A percentile compares a stretch with the other conserved stretches of the same genome.
Conservation (phyloP, 1,140 invertebrate genomes). For the Neodiprion fabricii region DNA sequence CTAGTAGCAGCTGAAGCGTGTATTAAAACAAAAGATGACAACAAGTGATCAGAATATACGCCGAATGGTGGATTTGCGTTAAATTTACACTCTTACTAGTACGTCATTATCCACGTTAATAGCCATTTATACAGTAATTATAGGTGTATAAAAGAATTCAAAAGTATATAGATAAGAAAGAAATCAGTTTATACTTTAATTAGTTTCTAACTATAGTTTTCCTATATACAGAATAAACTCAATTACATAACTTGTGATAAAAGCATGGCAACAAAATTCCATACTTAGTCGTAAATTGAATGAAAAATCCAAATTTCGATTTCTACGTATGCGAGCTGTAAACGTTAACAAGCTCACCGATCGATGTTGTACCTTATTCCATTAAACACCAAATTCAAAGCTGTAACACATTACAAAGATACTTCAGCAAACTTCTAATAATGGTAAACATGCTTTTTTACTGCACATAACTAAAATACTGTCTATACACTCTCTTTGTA, state of each 20-base stretch:
- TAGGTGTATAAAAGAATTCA: background rate
- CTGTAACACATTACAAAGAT: conserved; percentile 1
- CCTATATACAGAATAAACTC: background rate
- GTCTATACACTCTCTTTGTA: no score
- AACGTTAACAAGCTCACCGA: background rate
- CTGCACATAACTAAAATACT: no score
- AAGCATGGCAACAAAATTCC: background rate
- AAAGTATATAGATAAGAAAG: background rate
- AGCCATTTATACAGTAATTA: background rate
- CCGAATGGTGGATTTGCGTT: no score
- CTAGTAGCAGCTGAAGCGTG: no score
- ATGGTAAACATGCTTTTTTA: no score
- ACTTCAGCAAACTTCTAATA: background rate
- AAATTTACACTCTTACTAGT: no score
- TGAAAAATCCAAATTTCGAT: background rate
- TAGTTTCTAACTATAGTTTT: conserved; percentile 1
- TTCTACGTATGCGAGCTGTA: background rate
- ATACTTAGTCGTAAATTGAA: background rate
- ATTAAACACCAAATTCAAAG: background rate
- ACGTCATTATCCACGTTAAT: no score
- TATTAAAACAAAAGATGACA: no score
- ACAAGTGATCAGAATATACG: no score
- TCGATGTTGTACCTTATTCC: background rate
- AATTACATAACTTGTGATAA: background rate
- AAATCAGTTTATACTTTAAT: background rate